Conservation (phyloP, 2,888 invertebrate genomes). For the Alentia gelatinosa region DNA sequence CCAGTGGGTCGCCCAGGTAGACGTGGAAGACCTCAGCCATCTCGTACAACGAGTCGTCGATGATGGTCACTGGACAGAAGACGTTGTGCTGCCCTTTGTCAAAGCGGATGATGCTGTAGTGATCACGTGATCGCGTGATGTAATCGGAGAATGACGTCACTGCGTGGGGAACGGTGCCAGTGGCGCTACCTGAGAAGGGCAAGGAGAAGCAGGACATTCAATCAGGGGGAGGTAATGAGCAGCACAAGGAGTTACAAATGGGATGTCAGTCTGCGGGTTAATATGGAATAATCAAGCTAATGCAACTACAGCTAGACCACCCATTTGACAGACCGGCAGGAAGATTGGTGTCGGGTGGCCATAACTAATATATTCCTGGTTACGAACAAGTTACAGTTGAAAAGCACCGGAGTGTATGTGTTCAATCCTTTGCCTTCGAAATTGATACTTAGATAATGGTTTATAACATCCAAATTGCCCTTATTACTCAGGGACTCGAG, state of each 20-base stretch:
- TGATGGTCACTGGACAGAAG: slow-evolving; percentile 76
- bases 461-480: no score
- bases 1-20: slow-evolving; percentile 73
- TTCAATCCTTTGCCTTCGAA: no score
- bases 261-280: background rate
- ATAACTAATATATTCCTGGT: no score
- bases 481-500: no score
- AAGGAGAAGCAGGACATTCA: background rate
- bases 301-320: background rate
- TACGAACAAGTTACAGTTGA: no score
- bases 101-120: slow-evolving; percentile 75
- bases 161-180: slow-evolving; percentile 74
- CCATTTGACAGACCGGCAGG: background rate
- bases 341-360: no score
- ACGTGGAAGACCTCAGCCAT: slow-evolving; percentile 77
- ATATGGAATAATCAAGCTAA: background rate
- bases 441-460: no score
- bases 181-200: slow-evolving; percentile 74
- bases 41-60: slow-evolving; percentile 80
- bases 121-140: slow-evolving; percentile 75
- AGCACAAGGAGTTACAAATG: background rate
- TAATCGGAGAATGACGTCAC: slow-evolving; percentile 79
- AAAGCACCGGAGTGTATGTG: no score
- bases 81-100: slow-evolving; percentile 72
- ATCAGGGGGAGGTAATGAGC: background rate